Conservation (phyloP, 2,113 vertebrate genomes). For the Dermatemys mawii region DNA sequence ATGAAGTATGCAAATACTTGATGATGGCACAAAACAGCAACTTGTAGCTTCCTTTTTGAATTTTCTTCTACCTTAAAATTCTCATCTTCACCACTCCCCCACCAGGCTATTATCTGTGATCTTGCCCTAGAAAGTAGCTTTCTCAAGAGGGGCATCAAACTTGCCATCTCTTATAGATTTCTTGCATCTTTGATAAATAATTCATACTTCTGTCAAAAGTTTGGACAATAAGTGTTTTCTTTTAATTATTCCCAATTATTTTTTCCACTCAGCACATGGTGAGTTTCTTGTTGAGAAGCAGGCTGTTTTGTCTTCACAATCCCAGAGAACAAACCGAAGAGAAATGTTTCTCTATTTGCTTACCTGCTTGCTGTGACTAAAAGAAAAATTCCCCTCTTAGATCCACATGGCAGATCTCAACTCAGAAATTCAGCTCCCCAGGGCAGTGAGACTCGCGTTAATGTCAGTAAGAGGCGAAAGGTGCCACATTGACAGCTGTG, state of each 20-base stretch:
- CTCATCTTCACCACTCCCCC: constrained; percentile 19
- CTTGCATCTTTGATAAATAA: no score
- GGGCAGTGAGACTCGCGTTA: background rate
- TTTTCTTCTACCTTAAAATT: constrained; percentile 26
- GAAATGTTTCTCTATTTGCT: background rate
- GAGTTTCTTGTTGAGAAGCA: constrained; percentile 9
- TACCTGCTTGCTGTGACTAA: background rate
- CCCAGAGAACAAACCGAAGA: background rate
- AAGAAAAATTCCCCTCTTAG: background rate
- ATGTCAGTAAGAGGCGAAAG: background rate
- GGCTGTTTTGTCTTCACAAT: constrained; percentile 13
- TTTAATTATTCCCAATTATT: constrained; percentile 57
- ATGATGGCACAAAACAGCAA: background rate
- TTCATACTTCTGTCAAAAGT: constrained; percentile 50
- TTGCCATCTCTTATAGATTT: constrained; percentile 3
- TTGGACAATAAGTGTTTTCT: constrained; percentile 52
- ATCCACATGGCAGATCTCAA: background rate
- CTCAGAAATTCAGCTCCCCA: background rate
- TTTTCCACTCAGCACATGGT: background rate
- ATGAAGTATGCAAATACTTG: constrained; percentile 53
- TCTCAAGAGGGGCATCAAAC: background rate
- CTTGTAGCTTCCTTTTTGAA: constrained; percentile 46
- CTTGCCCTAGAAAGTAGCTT: background rate
- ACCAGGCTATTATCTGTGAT: background rate
- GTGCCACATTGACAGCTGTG: background rate